These are phyloP conservation scores for Percina caprodes DNA, from an alignment of 2,113 vertebrate species.

Conservation along the genomic window DNA sequence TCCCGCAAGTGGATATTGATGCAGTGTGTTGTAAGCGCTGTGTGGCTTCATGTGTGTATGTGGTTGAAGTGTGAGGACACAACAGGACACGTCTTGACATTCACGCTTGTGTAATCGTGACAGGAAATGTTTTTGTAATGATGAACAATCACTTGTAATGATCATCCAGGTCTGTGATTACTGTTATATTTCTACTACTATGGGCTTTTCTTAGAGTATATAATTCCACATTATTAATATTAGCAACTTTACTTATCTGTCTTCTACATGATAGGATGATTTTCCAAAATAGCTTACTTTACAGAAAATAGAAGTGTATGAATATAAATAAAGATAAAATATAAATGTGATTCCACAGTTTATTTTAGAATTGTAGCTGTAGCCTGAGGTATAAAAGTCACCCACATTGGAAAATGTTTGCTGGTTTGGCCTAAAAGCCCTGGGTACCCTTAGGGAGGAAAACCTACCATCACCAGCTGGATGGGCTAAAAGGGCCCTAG, in stretches of 20 bases:
- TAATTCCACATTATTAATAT: background rate
- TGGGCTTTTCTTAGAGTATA: background rate
- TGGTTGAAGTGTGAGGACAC: background rate
- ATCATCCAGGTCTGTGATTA: background rate
- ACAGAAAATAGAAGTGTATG: background rate
- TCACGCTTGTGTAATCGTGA: background rate
- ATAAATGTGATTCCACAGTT: background rate
- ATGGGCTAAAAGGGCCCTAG: too few relatives aligned
- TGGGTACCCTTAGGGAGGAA: too few relatives aligned
- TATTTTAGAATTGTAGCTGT: background rate
- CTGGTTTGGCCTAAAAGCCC: too few relatives aligned
- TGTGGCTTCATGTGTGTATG: background rate
- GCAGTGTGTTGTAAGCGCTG: background rate
- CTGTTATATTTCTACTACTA: background rate
- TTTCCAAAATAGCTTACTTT: background rate
- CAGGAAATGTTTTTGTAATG: constrained; percentile 10
- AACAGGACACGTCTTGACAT: background rate
- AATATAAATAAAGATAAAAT: background rate
- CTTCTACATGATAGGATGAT: background rate
- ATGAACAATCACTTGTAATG: background rate
- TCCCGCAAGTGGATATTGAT: background rate
- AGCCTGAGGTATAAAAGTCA: background rate
- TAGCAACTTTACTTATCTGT: background rate
- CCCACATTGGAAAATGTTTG: background rate
- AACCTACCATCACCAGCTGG: too few relatives aligned